Evolutionary conservation across 2,888 invertebrate species (phyloP), one percentile per base, ranked within the genome.

Genomic region (Steromphala cineraria): DNA sequence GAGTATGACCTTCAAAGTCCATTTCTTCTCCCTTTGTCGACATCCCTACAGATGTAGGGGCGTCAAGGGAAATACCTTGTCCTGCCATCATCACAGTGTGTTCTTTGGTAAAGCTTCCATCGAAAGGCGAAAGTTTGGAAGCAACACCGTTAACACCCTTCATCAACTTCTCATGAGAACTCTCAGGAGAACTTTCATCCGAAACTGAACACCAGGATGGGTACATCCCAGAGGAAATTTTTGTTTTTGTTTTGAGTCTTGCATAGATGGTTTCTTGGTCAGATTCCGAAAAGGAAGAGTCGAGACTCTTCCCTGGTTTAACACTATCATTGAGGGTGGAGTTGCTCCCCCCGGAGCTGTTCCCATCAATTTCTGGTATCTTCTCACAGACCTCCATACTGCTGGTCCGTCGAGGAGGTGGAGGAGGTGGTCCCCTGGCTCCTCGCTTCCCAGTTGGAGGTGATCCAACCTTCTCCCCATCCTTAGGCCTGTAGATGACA

Each of bases 181-280:
- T 80, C 56, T 52, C 84, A 83, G 75, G 78, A 56, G 81, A 82
- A 21, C 84, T 88, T 62, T 88, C 89, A 78, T 89, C 89, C 0
- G 87, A 85, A 28, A 88, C 88, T 15, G 88, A 86, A 80, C 88
- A 88, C 85, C 90, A 84, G 0, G 91, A 90, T 1, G 92, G 92
- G 82, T 89, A 90, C 4, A 89, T 87, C 15, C 87, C 88, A 0
- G 88, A 78, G 10, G 91, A 89, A 24, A 92, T 88, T 17, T 83
- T 85, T 7, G 92, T 90, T 81, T 92, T 92, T 28, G 84, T 83
- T 75, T 89, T 88, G 8, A 92, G 84, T 36, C 92, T 83, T n/a
- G 87, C 86, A 80, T 89, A 90, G 76, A 92, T 87, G 46, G 86
- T 86, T 77, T 91, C 92, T 46, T 90, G 89, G 71, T 92, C 91